phyloP scores from a whole-genome alignment of 1,140 invertebrate genomes.

The Xylocopa sonorina region DNA sequence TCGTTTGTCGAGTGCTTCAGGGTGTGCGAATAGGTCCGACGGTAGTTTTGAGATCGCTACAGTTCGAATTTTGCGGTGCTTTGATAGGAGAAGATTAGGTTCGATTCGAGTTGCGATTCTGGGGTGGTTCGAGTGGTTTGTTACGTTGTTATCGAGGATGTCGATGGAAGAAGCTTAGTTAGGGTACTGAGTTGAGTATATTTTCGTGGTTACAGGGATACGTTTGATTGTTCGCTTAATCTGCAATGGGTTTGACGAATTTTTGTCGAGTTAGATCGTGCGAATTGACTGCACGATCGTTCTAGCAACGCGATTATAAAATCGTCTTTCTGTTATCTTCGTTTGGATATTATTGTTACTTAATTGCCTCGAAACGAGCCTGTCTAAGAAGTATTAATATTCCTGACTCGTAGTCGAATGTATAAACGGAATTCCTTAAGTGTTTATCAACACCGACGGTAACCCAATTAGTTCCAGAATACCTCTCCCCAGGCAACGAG shows the following conservation, averaged over 20 bases:
- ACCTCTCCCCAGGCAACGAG: no score
- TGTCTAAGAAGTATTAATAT: not conserved
- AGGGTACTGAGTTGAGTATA: not conserved
- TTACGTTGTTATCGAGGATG: no score
- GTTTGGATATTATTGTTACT: not conserved
- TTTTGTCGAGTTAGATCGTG: no score
- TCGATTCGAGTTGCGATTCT: no score
- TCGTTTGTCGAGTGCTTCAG: no score
- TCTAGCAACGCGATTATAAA: not conserved
- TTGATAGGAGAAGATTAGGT: no score
- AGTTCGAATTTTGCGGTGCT: not conserved
- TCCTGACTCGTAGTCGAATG: not conserved
- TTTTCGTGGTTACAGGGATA: not conserved
- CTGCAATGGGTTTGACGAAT: not conserved
- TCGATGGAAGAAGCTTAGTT: not conserved
- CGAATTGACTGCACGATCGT: no score
- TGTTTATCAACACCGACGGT: slow-evolving; percentile 19
- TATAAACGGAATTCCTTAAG: not conserved
- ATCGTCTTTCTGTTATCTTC: not conserved
- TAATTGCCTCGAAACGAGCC: not conserved
- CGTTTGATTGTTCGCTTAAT: rapidly evolving
- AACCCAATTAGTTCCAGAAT: not conserved
- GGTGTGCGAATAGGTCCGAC: not conserved
- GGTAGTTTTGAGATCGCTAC: not conserved
- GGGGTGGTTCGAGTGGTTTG: no score